These are phyloP conservation scores for Ophonus ardosiacus DNA, from an alignment of 2,888 invertebrate species.

Conservation along the genomic window DNA sequence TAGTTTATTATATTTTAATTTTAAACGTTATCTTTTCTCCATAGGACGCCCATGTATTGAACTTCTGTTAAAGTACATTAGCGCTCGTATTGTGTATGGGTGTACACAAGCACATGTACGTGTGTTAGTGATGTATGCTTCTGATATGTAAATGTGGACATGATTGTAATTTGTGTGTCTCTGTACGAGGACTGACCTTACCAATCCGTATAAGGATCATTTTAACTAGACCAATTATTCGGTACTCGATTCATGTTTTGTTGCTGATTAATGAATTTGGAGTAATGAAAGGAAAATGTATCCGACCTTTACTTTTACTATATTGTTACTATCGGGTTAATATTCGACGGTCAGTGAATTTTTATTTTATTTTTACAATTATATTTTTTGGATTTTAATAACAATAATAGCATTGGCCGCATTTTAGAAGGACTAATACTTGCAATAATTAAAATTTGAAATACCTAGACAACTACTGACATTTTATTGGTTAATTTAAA, in stretches of 20 bases:
- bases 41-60: background rate
- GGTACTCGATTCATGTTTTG: conserved; percentile 41
- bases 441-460: conserved; percentile 10
- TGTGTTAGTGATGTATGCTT: conserved; percentile 15
- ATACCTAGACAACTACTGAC: background rate
- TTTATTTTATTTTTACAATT: background rate
- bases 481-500: background rate
- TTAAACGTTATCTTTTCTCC: too few species aligned
- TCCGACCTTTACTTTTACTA: conserved; percentile 40
- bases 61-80: background rate
- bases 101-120: background rate
- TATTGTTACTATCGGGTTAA: background rate
- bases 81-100: background rate
- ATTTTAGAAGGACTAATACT: conserved; percentile 18
- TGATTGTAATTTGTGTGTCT: conserved; percentile 42
- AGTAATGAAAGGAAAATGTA: conserved; percentile 39
- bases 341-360: conserved; percentile 17
- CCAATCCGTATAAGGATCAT: conserved; percentile 29
- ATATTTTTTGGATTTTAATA: conserved; percentile 21
- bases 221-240: conserved; percentile 45
- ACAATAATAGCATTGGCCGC: conserved; percentile 30
- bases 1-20: too few species aligned
- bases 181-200: conserved; percentile 12
- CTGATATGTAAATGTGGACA: conserved; percentile 42
- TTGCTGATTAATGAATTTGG: conserved; percentile 39